These are phyloP conservation scores for Callyntrura sp. DNA, from an alignment of 2,888 invertebrate species.

Conservation along the genomic window DNA sequence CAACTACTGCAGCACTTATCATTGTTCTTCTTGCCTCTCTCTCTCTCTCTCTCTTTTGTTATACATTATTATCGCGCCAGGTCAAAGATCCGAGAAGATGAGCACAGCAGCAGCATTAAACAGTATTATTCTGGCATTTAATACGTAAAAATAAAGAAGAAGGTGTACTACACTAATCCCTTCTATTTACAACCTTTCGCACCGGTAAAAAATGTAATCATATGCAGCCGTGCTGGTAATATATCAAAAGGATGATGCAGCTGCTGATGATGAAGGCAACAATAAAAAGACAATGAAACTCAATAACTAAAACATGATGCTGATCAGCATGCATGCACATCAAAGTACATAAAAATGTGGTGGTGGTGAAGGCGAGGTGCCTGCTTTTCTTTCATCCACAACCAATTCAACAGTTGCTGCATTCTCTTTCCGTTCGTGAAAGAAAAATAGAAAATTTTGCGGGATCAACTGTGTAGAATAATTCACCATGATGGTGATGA, in stretches of 20 bases:
- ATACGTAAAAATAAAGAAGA: background rate
- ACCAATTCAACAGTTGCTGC: too few relatives aligned
- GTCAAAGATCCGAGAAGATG: slow-evolving; percentile 46
- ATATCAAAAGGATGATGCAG: slow-evolving; percentile 26
- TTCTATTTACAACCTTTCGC: too few relatives aligned
- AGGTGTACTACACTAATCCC: background rate
- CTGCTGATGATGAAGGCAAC: background rate
- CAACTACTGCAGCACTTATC: background rate
- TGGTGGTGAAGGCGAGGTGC: background rate
- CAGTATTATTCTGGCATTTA: background rate
- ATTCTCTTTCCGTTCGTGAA: too few relatives aligned
- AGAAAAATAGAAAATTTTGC: too few relatives aligned
- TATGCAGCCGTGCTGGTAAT: background rate
- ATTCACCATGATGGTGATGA: too few relatives aligned
- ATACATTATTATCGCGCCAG: background rate
- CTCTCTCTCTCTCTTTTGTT: background rate
- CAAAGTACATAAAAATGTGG: background rate
- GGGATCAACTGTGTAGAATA: too few relatives aligned
- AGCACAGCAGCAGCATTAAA: background rate
- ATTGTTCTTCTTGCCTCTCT: slow-evolving; percentile 9
- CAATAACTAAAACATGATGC: slow-evolving; percentile 5
- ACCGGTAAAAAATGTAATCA: background rate
- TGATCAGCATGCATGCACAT: slow-evolving; percentile 38
- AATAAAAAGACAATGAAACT: slow-evolving; percentile 59
- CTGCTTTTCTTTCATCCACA: too few relatives aligned